phyloP scores from a whole-genome alignment of 2,888 invertebrate species.

The Epistrophella euchroma region DNA sequence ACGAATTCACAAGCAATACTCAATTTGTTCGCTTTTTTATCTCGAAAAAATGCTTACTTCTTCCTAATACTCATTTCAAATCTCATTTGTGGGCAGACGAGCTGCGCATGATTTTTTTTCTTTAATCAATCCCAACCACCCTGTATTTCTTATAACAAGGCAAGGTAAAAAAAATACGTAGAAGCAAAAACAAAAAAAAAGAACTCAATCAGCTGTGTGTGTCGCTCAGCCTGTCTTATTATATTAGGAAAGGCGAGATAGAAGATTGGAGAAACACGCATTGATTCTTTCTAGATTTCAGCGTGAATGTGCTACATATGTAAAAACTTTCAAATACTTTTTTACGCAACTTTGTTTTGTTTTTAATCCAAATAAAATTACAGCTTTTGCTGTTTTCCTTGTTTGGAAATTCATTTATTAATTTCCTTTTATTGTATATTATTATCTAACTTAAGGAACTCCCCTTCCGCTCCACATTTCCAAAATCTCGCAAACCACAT shows the following conservation, averaged over 20 bases:
- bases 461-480: neutral
- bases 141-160: slow-evolving; percentile 58
- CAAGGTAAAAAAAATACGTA: slow-evolving; percentile 61
- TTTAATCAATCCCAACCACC: slow-evolving; percentile 26
- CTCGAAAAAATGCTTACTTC: slow-evolving; percentile 25
- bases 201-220: slow-evolving; percentile 66
- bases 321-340: neutral
- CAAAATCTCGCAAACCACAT: slow-evolving; percentile 12
- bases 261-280: slow-evolving; percentile 34
- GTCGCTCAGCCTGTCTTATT: slow-evolving; percentile 29
- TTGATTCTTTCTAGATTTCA: slow-evolving; percentile 15
- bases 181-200: slow-evolving; percentile 29
- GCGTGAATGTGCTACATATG: neutral
- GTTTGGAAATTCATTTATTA: too few relatives aligned
- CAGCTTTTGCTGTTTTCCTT: too few relatives aligned
- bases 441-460: neutral
- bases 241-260: slow-evolving; percentile 21
- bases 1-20: slow-evolving; percentile 35
- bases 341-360: neutral
- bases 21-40: neutral
- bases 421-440: neutral
- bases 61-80: slow-evolving; percentile 20
- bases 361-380: neutral
- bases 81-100: slow-evolving; percentile 14
- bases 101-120: slow-evolving; percentile 50